phyloP scores from a whole-genome alignment of 2,888 invertebrate species.

The Agriotes lineatus region DNA sequence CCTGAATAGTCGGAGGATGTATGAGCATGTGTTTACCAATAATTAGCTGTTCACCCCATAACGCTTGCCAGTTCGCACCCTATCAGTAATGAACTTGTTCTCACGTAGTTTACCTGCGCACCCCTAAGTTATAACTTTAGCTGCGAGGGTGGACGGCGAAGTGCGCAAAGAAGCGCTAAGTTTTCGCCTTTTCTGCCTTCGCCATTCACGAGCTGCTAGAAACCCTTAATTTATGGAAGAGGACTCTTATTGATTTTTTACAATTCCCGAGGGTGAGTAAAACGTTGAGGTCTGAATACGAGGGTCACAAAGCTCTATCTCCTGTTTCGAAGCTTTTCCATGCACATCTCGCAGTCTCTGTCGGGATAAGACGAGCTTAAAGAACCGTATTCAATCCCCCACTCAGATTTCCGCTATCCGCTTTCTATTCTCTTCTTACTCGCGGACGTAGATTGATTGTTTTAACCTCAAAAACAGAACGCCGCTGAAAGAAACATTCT shows the following conservation, averaged over 20 bases:
- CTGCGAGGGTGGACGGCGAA: too few relatives aligned
- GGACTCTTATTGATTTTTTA: constrained; percentile 21
- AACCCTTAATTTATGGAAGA: constrained; percentile 14
- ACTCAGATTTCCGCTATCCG: constrained; percentile 48
- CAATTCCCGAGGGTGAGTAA: constrained; percentile 31
- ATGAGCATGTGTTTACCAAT: constrained; percentile 50
- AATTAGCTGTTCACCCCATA: constrained; percentile 47
- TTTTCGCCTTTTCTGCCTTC: neutral
- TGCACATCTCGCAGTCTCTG: constrained; percentile 35
- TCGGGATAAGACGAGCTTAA: constrained; percentile 39
- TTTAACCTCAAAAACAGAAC: constrained; percentile 49
- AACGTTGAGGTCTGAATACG: constrained; percentile 49
- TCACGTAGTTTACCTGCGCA: constrained; percentile 22
- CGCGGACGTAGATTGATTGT: constrained; percentile 56
- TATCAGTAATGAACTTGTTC: constrained; percentile 37
- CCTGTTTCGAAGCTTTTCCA: constrained; percentile 28
- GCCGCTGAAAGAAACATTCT: constrained; percentile 52
- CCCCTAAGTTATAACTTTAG: neutral
- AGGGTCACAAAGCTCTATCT: constrained; percentile 50
- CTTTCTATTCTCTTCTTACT: constrained; percentile 52
- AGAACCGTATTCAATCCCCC: constrained; percentile 41
- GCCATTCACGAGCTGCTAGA: neutral
- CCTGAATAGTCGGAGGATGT: constrained; percentile 38
- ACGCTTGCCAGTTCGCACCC: constrained; percentile 41
- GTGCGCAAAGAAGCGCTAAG: neutral